phyloP scores from a whole-genome alignment of 2,113 vertebrate genomes.

The Myrmophylax atrothorax region DNA sequence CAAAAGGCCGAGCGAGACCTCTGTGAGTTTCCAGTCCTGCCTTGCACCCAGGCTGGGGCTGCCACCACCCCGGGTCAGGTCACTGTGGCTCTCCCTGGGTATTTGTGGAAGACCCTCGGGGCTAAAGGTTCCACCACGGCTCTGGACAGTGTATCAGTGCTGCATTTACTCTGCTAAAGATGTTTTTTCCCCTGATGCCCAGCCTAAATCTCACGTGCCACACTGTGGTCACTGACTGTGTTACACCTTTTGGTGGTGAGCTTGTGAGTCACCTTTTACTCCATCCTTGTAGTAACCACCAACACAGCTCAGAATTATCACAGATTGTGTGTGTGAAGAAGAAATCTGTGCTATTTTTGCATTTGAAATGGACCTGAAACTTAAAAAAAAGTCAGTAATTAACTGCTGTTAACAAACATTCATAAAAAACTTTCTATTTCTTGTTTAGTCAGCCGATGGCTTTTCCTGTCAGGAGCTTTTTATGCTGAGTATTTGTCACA shows the following conservation, averaged over 20 bases:
- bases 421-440: background rate
- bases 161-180: background rate
- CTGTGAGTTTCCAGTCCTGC: background rate
- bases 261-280: background rate
- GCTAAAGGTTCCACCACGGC: accelerated
- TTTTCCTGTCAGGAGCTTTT: background rate
- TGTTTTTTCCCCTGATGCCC: background rate
- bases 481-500: background rate
- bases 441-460: background rate
- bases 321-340: background rate
- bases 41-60: background rate
- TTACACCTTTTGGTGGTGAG: background rate
- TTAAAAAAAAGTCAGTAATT: background rate
- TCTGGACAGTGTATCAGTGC: background rate
- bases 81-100: background rate
- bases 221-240: background rate
- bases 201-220: background rate
- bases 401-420: background rate
- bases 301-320: background rate
- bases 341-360: background rate
- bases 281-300: background rate
- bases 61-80: background rate
- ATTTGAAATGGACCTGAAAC: background rate
- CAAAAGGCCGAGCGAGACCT: background rate
- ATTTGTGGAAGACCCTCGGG: background rate